Percentiles rank a stretch among this genome's conserved stretches.
Evolutionary conservation across 1,140 invertebrate genomes (phyloP).

Genomic region (Arctopsyche grandis): DNA sequence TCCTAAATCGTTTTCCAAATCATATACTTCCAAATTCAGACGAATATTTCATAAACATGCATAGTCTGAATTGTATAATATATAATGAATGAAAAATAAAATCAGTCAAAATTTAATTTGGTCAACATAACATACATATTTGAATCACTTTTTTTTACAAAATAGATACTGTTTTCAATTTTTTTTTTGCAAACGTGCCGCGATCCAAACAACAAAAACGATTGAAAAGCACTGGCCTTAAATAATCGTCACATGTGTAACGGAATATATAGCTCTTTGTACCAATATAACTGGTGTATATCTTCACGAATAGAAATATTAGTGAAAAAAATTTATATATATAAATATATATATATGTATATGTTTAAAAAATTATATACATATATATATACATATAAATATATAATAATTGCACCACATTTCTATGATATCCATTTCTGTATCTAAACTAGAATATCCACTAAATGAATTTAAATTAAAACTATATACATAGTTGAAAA

Average conservation of each 20-base stretch:
- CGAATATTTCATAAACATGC: no score
- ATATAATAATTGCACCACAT: conserved; percentile 48
- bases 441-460: conserved; percentile 51
- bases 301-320: conserved; percentile 47
- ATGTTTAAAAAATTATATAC: conserved; percentile 1
- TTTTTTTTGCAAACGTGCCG: neutral
- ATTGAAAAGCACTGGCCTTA: no score
- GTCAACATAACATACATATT: no score
- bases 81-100: no score
- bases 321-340: conserved; percentile 30
- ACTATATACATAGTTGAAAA: conserved; percentile 40
- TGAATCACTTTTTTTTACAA: conserved; percentile 35
- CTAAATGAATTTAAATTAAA: conserved; percentile 25
- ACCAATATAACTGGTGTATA: conserved; percentile 48
- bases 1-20: no score
- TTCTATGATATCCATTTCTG: conserved; percentile 52
- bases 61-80: no score
- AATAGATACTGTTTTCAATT: conserved; percentile 23
- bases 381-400: conserved; percentile 3
- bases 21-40: no score
- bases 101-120: no score
- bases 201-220: no score
- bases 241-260: conserved; percentile 43
- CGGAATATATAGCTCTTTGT: conserved; percentile 44
- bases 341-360: conserved; percentile 1